Base-by-base conservation (phyloP, 2,797 vertebrate genomes). In the Acanthurus tractus region DNA sequence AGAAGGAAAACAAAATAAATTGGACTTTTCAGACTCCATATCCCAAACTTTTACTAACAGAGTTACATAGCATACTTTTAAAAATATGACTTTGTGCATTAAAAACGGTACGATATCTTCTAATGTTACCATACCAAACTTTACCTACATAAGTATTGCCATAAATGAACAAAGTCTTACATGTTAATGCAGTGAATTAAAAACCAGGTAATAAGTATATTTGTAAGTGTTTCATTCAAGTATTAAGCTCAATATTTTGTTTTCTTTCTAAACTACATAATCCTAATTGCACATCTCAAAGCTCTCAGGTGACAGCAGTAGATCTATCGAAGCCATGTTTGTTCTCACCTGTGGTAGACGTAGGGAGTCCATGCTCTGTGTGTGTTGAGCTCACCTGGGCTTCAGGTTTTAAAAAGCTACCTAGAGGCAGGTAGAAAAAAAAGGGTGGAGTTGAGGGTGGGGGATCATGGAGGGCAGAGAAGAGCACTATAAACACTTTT, bases 331-430 rank as follows among this genome's bases (percentile, higher is more conserved):
- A 73, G 7, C 20, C 4, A 48, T 54, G 56, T 22, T 53, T 25
- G 29, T 74, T 1, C 90, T 93, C 73, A 94, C 93, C 93, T 89
- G 77, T 62, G 87, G 81, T 42, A 63, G 78, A 3, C 6, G 73
- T 2, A 87, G 82, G 3, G 90, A 84, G 61, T 90, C 89, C 85
- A 91, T 93, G 49, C 29, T 86, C 48, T 9, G 29, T 3, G 58
- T 81, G 69, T 46, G 62, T 55, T 54, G 63, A 75, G 66, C 68
- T 88, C 83, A 85, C 81, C 65, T 88, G 61, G n/a, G 29, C 66
- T 20, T 74, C 71, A 61, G 34, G 38, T 80, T 52, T 46, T 64
- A 15, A 78, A 82, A 56, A 46, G 67, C 44, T 79, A 38, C 63
- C 72, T 85, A 59, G 29, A 9, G 22, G 0, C 75, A 71, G 72